These are phyloP conservation scores for Hydropsyche betteni DNA, from an alignment of 2,888 invertebrate species.

Conservation along the genomic window DNA sequence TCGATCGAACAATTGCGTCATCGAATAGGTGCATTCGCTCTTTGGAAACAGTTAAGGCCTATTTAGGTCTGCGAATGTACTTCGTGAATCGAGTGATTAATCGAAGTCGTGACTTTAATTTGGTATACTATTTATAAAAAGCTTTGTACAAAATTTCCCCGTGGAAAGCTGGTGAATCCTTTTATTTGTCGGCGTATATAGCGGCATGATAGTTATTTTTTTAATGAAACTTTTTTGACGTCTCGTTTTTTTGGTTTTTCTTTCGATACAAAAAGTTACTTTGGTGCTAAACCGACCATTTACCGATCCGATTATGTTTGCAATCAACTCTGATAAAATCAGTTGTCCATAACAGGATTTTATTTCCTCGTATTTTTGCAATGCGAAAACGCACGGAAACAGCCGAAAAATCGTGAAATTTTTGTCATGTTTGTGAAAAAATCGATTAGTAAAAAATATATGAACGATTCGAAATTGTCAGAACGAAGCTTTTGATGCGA, in stretches of 20 bases:
- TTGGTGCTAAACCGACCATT: conserved; percentile 23
- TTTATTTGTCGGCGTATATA: conserved; percentile 3
- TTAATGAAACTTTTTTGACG: background rate
- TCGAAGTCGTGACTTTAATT: too few relatives aligned
- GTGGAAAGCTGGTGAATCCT: conserved; percentile 1
- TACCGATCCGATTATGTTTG: conserved; percentile 21
- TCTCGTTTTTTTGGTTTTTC: background rate
- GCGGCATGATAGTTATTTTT: background rate
- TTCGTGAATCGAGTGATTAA: too few relatives aligned
- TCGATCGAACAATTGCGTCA: too few relatives aligned
- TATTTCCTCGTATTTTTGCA: conserved; percentile 33
- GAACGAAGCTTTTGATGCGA: too few relatives aligned
- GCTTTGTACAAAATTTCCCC: too few relatives aligned
- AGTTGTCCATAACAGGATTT: conserved; percentile 23
- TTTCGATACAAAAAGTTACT: conserved; percentile 1
- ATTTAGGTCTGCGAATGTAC: too few relatives aligned
- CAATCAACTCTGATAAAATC: conserved; percentile 26
- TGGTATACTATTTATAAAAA: too few relatives aligned
- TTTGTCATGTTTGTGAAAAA: too few relatives aligned
- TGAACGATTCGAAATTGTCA: too few relatives aligned
- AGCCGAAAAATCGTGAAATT: background rate
- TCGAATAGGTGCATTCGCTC: too few relatives aligned
- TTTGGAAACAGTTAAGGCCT: too few relatives aligned
- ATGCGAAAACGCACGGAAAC: conserved; percentile 22
- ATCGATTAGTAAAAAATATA: too few relatives aligned